Percentiles rank a stretch among this genome's conserved stretches.
Conservation (phyloP, 2,113 vertebrate genomes). For the Phylloscopus whistleri region DNA sequence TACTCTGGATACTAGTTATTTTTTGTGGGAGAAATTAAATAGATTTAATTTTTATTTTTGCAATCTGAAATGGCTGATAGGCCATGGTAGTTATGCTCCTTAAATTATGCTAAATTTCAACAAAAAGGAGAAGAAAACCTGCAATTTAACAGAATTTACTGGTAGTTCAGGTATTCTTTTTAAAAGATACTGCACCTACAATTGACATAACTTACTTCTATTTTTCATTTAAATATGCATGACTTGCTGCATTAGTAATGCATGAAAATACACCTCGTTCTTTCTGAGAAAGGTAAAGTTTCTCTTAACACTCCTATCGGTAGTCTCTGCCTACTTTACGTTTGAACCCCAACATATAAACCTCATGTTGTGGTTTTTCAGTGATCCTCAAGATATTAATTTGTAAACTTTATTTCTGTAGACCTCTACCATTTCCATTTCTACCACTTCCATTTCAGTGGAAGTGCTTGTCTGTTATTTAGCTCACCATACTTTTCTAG, state of each 20-base stretch:
- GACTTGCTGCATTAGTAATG: background rate
- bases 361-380: background rate
- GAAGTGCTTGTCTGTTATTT: background rate
- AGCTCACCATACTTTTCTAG: background rate
- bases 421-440: background rate
- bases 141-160: background rate
- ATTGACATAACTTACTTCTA: background rate
- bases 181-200: background rate
- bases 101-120: background rate
- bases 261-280: background rate
- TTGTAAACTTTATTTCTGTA: background rate
- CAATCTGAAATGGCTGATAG: background rate
- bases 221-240: background rate
- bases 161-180: background rate
- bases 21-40: background rate
- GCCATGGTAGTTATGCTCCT: background rate
- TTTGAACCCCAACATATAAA: background rate
- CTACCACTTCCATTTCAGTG: no score
- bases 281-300: background rate
- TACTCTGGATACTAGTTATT: background rate
- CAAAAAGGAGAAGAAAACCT: background rate
- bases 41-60: background rate
- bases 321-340: background rate
- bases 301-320: background rate
- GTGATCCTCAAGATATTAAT: background rate